These are phyloP conservation scores for Dinoponera quadriceps DNA, from an alignment of 1,140 invertebrate species.

Conservation along the genomic window DNA sequence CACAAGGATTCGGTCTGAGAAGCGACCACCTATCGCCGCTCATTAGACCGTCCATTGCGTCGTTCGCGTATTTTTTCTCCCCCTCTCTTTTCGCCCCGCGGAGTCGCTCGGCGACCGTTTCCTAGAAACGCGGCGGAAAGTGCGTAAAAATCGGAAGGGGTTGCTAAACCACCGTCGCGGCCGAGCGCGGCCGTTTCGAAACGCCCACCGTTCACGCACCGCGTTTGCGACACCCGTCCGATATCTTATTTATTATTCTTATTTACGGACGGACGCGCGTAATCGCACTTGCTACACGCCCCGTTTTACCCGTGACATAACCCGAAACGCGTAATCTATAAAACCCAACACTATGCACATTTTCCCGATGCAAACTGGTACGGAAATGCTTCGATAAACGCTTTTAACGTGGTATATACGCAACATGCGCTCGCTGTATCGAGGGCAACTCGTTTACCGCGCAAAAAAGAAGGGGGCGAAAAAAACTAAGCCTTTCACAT, in stretches of 20 bases:
- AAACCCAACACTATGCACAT: neutral
- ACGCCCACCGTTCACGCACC: conserved; percentile 4
- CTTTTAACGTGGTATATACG: neutral
- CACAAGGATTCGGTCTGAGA: conserved; percentile 29
- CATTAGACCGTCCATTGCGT: conserved; percentile 32
- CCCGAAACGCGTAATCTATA: neutral
- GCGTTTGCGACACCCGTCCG: conserved; percentile 22
- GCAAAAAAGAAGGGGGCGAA: too few species aligned
- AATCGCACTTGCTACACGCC: neutral
- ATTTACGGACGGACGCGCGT: conserved; percentile 3
- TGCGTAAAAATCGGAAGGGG: conserved; percentile 37
- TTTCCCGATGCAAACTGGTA: neutral
- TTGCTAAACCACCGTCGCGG: conserved; percentile 10
- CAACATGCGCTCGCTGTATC: neutral
- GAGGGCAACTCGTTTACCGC: too few species aligned
- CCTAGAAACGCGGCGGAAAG: neutral
- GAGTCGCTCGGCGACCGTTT: conserved; percentile 14
- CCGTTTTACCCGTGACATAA: neutral
- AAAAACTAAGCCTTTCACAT: conserved; percentile 17
- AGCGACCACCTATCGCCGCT: neutral
- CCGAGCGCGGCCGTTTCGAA: conserved; percentile 4
- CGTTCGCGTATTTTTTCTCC: conserved; percentile 2
- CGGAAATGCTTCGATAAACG: neutral
- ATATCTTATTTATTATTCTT: conserved; percentile 1
- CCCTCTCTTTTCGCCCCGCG: too few species aligned